These are phyloP conservation scores for Phalera bucephala DNA, from an alignment of 2,888 invertebrate genomes.

Conservation along the genomic window DNA sequence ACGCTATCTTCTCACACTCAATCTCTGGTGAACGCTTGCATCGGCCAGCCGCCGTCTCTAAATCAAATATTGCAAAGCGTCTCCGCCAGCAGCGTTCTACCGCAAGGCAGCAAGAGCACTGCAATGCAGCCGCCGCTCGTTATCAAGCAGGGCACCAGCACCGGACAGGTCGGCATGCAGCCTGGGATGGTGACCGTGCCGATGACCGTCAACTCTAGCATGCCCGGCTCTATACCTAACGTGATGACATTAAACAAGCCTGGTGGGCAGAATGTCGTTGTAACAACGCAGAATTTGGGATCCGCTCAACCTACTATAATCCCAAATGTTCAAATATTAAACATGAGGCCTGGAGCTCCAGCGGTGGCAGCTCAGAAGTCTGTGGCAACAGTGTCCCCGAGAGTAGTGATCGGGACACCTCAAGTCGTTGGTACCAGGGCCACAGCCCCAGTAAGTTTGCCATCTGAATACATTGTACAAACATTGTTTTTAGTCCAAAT, in stretches of 20 bases:
- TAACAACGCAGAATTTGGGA: conserved; percentile 84
- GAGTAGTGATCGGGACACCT: conserved; percentile 92
- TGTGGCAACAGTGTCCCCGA: conserved; percentile 89
- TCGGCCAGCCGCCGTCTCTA: conserved; percentile 82
- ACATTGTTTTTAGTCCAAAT: no score
- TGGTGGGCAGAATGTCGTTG: conserved; percentile 74
- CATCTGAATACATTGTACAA: conserved; percentile 21
- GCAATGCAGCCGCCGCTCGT: conserved; percentile 74
- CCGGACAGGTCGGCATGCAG: conserved; percentile 68
- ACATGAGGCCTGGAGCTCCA: conserved; percentile 90
- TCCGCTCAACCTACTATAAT: conserved; percentile 85
- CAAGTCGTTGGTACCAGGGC: conserved; percentile 92
- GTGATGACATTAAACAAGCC: conserved; percentile 86
- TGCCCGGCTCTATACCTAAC: conserved; percentile 82
- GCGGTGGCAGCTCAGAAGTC: conserved; percentile 87
- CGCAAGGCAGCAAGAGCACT: conserved; percentile 52
- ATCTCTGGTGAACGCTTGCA: conserved; percentile 87
- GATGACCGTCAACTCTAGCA: conserved; percentile 84
- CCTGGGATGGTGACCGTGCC: conserved; percentile 85
- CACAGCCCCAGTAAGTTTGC: conserved; percentile 87
- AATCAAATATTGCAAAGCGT: conserved; percentile 80
- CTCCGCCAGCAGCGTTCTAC: conserved; percentile 61
- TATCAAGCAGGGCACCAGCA: conserved; percentile 67
- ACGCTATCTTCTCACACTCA: conserved; percentile 74
- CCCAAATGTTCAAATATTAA: conserved; percentile 93